Percentiles rank a stretch among this genome's conserved stretches.
These are phyloP conservation scores for Panorpa germanica DNA, from an alignment of 2,888 invertebrate species.

Conservation along the genomic window DNA sequence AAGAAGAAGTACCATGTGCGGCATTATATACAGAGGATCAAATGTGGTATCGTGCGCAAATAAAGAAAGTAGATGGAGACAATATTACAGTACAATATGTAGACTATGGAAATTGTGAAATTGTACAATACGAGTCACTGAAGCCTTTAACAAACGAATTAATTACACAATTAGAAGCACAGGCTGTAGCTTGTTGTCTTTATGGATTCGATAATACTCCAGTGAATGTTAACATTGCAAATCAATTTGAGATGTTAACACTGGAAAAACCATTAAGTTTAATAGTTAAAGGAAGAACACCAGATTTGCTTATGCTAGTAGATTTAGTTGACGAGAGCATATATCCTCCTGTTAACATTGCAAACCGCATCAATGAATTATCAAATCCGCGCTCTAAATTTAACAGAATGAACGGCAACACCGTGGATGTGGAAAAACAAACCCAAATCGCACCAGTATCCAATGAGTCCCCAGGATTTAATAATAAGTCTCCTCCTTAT, in stretches of 20 bases:
- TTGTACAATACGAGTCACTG: too few species aligned
- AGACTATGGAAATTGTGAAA: slow-evolving; percentile 87
- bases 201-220: slow-evolving; percentile 32
- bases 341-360: slow-evolving; percentile 34
- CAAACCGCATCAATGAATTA: slow-evolving; percentile 28
- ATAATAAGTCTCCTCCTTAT: too few species aligned
- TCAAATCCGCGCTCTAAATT: too few species aligned
- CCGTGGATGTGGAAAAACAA: too few species aligned
- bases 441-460: too few species aligned
- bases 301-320: slow-evolving; percentile 34
- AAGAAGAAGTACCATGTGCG: slow-evolving; percentile 46
- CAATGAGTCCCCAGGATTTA: too few species aligned
- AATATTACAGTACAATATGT: slow-evolving; percentile 61
- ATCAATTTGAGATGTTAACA: slow-evolving; percentile 45
- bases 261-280: slow-evolving; percentile 41
- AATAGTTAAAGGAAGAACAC: slow-evolving; percentile 31
- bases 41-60: slow-evolving; percentile 81
- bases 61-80: slow-evolving; percentile 38
- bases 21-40: slow-evolving; percentile 64
- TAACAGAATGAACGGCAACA: too few species aligned
- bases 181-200: slow-evolving; percentile 61
- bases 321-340: slow-evolving; percentile 35
- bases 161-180: slow-evolving; percentile 43
- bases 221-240: slow-evolving; percentile 17
- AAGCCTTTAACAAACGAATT: too few species aligned